Evolutionary conservation across 2,113 vertebrate genomes (phyloP), one percentile per base, ranked within the genome.

Genomic region (Hippocampus guttulatus): DNA sequence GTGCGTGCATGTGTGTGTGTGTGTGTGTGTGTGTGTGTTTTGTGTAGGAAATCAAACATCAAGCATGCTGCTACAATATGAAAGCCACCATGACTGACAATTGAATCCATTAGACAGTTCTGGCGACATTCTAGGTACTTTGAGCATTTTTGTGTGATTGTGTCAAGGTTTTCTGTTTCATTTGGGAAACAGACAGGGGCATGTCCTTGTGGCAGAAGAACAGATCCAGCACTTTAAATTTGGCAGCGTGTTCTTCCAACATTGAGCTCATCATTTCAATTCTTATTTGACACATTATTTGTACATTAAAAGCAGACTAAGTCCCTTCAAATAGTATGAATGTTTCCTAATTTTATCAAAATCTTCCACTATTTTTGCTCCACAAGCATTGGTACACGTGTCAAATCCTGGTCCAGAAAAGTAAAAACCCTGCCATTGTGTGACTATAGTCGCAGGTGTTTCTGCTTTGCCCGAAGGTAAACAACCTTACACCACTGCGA

Each of bases 121-220:
- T 43, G 41, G 6, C 38, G 62, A 6, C 38, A 79, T 62, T 79
- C 47, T 16, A 61, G 67, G 72, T 55, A 15, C 38, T 70, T 43
- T 67, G 57, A 67, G 75, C 30, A 47, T 65, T 65, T 65, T 65
- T 58, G 70, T 71, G 47, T 12, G 25, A 73, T 85, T 87, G 83
- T 76, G 77, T 76, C 82, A 61, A 61, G 27, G 25, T 30, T 87
- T 68, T 58, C 21, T 6, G 30, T 68, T 84, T 78, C 73, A 81
- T 78, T 76, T 69, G 63, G 41, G 68, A 84, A 75, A 70, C 68
- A 77, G 82, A 82, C 71, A 81, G 82, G 73, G 76, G 82, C 81
- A 83, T 83, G 74, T 64, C 76, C 77, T 71, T 71, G 78, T 77
- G 78, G 81, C 77, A 12, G 73, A 80, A 88, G 71, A 70, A 77